Conservation (phyloP, 2,888 invertebrate genomes). For the Ecdyonurus torrentis region DNA sequence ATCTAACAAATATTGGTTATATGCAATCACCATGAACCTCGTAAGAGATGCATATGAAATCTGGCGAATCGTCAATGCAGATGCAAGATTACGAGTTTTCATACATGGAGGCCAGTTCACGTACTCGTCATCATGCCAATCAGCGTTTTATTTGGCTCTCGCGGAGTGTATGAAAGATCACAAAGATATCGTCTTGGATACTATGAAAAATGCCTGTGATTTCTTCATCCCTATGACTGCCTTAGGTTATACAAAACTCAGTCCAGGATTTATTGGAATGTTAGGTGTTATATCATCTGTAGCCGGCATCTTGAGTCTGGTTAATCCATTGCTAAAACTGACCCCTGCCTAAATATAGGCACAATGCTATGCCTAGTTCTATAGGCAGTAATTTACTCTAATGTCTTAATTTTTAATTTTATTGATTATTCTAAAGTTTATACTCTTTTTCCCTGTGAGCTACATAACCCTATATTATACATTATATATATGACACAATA, state of each 20-base stretch:
- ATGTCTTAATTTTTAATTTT: no score
- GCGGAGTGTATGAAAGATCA: slow-evolving; percentile 23
- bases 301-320: slow-evolving; percentile 55
- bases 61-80: slow-evolving; percentile 30
- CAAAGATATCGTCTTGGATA: slow-evolving; percentile 60
- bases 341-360: slow-evolving; percentile 37
- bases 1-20: slow-evolving; percentile 53
- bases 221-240: slow-evolving; percentile 71
- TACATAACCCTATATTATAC: no score
- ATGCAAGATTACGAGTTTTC: background rate
- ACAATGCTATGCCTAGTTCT: no score
- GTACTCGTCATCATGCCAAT: background rate
- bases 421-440: no score
- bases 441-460: no score
- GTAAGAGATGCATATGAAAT: slow-evolving; percentile 76
- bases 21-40: slow-evolving; percentile 63
- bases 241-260: slow-evolving; percentile 58
- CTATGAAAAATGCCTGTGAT: slow-evolving; percentile 72
- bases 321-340: slow-evolving; percentile 64
- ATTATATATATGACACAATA: no score
- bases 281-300: slow-evolving; percentile 66
- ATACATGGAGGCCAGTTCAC: background rate
- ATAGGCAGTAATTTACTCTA: no score
- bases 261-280: slow-evolving; percentile 59
- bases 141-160: background rate